Base-by-base conservation (phyloP, 2,797 vertebrate genomes). In the Danio kyathit region DNA sequence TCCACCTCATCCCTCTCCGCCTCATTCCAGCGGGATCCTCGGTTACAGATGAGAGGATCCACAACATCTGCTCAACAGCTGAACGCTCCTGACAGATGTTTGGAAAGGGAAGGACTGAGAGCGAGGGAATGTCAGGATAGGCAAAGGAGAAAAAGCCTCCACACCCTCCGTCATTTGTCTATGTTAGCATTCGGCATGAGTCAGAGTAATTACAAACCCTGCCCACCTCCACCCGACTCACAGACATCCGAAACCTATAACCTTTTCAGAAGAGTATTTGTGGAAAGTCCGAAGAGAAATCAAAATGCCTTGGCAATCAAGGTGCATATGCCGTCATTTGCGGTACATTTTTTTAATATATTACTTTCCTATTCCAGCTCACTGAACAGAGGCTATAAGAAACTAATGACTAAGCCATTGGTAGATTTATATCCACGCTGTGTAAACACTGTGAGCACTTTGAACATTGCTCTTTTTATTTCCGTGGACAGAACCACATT, bases 61-160 rank as follows among this genome's bases (percentile, higher is more conserved):
- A 29, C 66, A 85, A 82, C 90, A 90, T 92, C 86, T 90, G 90
- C 82, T 5, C 0, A 11, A 5, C 88, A 91, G 84, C 87, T 91
- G 89, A 85, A 76, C 78, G 52, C 66, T 16, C 19, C 44, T 54
- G 61, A 51, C 67, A 84, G 79, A 82, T 57, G 70, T 80, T 56
- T 54, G 7, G n/a, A 82, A 38, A 10, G 59, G 66, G 8, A 82
- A 75, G 12, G 74, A 21, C 74, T 54, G 78, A 63, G 73, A 61
- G 74, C 29, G 9, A 7, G 71, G 40, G 59, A 83, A 74, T 44
- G 54, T 74, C 79, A 40, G 61, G 12, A 49, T 61, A 76, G 49
- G 16, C 57, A 82, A 9, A 57, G 12, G n/a, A n/a, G 75, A 16
- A 77, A 74, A 64, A 40, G 67, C 63, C n/a, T 21, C 48, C 77